Evolutionary conservation across 1,140 invertebrate genomes (phyloP).

Genomic region (Neodiprion virginianus): DNA sequence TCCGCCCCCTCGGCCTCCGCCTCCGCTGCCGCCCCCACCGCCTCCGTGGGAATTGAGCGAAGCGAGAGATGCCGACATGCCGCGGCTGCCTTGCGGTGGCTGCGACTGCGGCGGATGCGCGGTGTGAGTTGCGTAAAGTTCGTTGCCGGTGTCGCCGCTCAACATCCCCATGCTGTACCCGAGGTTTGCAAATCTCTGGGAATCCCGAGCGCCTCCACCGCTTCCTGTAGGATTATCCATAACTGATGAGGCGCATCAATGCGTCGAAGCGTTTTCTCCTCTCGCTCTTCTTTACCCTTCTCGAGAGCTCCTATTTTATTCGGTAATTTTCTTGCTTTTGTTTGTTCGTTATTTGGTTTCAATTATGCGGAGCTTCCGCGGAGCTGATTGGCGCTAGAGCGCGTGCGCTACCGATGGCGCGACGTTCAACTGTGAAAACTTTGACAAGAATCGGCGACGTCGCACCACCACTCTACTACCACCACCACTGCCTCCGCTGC

Average conservation of each 20-base stretch:
- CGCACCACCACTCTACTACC: too few relatives aligned
- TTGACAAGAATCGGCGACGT: too few relatives aligned
- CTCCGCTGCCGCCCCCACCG: conserved; percentile 49
- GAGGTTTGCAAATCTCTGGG: conserved; percentile 76
- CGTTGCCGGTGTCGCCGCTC: conserved; percentile 73
- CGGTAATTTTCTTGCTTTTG: not conserved
- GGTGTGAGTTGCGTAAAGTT: conserved; percentile 75
- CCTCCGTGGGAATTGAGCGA: conserved; percentile 46
- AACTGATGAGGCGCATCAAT: conserved; percentile 54
- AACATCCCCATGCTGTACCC: conserved; percentile 83
- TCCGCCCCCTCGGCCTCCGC: conserved; percentile 36
- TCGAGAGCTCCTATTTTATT: not conserved
- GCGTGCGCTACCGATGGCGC: too few relatives aligned
- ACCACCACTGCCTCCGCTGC: too few relatives aligned
- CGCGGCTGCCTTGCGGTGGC: conserved; percentile 60
- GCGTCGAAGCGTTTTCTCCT: conserved; percentile 28
- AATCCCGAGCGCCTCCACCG: conserved; percentile 75
- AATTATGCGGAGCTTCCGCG: too few relatives aligned
- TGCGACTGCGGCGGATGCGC: conserved; percentile 67
- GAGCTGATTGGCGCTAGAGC: too few relatives aligned
- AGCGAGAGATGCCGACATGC: conserved; percentile 47
- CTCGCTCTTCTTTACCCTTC: conserved; percentile 26
- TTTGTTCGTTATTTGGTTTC: too few relatives aligned
- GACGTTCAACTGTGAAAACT: too few relatives aligned
- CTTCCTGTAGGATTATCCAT: conserved; percentile 65